Conservation (phyloP, 2,888 invertebrate genomes). For the Amblyteles armatorius region DNA sequence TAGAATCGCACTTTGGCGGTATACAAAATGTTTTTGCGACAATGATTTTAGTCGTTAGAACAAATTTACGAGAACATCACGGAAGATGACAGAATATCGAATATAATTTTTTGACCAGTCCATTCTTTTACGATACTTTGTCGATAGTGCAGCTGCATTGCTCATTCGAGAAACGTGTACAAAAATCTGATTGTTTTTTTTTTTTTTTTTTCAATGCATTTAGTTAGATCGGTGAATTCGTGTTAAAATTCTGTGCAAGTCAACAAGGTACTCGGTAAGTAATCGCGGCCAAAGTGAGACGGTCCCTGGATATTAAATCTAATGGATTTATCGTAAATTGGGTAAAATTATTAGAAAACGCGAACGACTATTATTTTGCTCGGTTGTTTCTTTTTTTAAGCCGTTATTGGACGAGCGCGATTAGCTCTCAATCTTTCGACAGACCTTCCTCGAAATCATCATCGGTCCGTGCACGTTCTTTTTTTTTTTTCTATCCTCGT, state of each 20-base stretch:
- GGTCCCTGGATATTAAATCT: slow-evolving; percentile 53
- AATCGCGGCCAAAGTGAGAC: slow-evolving; percentile 56
- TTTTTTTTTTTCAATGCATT: slow-evolving; percentile 4
- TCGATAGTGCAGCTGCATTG: neutral
- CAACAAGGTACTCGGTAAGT: slow-evolving; percentile 61
- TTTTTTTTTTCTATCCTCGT: slow-evolving; percentile 12
- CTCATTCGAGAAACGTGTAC: neutral
- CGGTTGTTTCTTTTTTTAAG: slow-evolving; percentile 49
- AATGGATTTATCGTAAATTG: slow-evolving; percentile 40
- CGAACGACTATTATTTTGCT: slow-evolving; percentile 47
- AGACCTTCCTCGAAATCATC: slow-evolving; percentile 30
- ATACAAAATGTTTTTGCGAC: neutral
- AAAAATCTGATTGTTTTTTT: slow-evolving; percentile 1
- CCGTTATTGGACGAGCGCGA: slow-evolving; percentile 58
- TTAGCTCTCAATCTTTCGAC: slow-evolving; percentile 49
- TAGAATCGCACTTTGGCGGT: neutral
- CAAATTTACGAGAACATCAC: neutral
- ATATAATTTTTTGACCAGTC: slow-evolving; percentile 1
- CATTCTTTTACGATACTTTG: neutral
- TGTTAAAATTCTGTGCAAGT: slow-evolving; percentile 17
- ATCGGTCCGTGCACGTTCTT: slow-evolving; percentile 17
- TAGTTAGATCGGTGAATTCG: neutral
- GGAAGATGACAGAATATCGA: neutral
- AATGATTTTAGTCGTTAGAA: neutral
- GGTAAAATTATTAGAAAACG: slow-evolving; percentile 58